Evolutionary conservation across 2,797 vertebrate genomes (phyloP).

Genomic region (Garrulus glandarius): DNA sequence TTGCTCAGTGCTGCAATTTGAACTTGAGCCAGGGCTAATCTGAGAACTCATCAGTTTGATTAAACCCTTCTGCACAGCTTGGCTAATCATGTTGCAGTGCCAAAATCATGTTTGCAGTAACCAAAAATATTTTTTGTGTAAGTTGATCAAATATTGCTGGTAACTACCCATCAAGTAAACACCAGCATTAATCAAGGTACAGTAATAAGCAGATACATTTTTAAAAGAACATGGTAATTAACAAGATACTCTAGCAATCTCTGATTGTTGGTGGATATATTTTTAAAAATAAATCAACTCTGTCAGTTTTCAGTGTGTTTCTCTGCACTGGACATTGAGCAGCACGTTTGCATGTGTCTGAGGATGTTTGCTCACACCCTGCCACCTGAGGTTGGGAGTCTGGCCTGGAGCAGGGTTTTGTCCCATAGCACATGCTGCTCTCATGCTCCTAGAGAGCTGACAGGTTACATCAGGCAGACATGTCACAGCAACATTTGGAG

Average conservation of each 20-base stretch:
- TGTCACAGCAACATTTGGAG: rapidly evolving
- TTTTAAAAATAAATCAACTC: background rate
- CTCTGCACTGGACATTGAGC: background rate
- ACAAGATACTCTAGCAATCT: background rate
- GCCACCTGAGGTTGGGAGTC: background rate
- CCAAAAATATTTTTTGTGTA: slow-evolving; percentile 15
- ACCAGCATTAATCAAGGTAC: background rate
- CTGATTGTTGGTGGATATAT: background rate
- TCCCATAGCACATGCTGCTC: rapidly evolving
- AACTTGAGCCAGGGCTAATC: slow-evolving; percentile 20
- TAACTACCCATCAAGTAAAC: slow-evolving; percentile 8
- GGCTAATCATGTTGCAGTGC: background rate
- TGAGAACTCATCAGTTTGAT: slow-evolving; percentile 38
- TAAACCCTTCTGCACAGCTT: slow-evolving; percentile 24
- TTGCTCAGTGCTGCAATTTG: slow-evolving; percentile 14
- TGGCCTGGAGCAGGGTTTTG: background rate
- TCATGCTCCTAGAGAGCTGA: background rate
- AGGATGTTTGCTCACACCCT: background rate
- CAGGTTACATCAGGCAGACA: background rate
- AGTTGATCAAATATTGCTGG: slow-evolving; percentile 42
- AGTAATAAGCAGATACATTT: background rate
- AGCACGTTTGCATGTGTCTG: background rate
- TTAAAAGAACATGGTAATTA: background rate
- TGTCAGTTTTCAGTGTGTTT: background rate
- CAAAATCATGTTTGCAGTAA: background rate